phyloP scores from a whole-genome alignment of 2,797 vertebrate genomes.

The Urosaurus nigricauda region DNA sequence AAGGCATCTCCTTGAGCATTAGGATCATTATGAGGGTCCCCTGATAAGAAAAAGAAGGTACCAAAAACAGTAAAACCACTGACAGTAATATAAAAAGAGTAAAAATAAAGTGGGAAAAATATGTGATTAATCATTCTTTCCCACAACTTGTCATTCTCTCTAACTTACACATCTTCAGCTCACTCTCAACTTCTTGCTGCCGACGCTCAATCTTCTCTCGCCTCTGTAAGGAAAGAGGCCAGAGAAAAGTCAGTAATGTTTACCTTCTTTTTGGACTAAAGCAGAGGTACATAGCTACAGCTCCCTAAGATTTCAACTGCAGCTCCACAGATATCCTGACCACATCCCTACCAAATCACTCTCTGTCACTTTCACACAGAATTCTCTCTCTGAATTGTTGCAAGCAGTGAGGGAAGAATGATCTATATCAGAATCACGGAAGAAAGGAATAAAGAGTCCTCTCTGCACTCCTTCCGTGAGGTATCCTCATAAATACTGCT shows the following conservation, averaged over 20 bases:
- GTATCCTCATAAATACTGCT: not conserved
- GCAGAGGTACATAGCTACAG: not conserved
- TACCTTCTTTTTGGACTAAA: not conserved
- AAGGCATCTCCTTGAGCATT: conserved; percentile 96
- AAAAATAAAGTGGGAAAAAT: not conserved
- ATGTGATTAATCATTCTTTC: not conserved
- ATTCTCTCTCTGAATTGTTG: not conserved
- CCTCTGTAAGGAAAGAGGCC: conserved; percentile 79
- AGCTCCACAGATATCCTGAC: not conserved
- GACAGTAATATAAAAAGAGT: too few relatives aligned
- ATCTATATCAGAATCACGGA: not conserved
- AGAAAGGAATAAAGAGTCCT: not conserved
- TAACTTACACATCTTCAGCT: conserved; percentile 93
- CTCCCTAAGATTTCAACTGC: not conserved
- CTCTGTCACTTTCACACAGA: not conserved
- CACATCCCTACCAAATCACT: not conserved
- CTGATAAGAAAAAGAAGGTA: conserved; percentile 70
- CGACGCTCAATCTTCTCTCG: conserved; percentile 94
- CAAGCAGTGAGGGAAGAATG: not conserved
- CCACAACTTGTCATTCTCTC: not conserved
- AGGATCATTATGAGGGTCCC: conserved; percentile 95
- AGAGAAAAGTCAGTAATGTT: not conserved
- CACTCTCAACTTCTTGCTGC: conserved; percentile 90
- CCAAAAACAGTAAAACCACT: not conserved
- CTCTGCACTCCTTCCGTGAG: not conserved